Evolutionary conservation across 2,113 vertebrate species (phyloP), one percentile per base, ranked within the genome.

Genomic region (Catharus minimus): DNA sequence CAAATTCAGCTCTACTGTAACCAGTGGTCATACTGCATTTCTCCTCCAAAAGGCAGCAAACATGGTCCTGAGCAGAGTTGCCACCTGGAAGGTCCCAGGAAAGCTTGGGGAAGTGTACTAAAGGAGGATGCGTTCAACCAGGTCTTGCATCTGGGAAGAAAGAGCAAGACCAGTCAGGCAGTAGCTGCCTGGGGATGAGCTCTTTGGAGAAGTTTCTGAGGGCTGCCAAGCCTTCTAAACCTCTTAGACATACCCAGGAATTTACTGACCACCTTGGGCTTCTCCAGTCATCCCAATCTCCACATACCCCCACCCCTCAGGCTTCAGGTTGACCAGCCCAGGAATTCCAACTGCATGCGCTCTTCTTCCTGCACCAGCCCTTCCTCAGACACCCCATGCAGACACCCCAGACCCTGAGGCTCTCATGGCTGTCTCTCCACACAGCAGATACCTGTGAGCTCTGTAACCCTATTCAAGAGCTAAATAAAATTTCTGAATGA

Each of bases 261-360:
- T 49, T 67, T 67, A 57, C 62, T 15, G 19, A 36, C 15, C 3
- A 20, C 5, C 9, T n/a, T 28, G 24, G 21, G 21, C 28, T 64
- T 72, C 39, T 43, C 24, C 33, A 28, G 24, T 26, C 16, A 17
- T 13, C 27, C 15, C 81, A 58, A 1, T 5, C 64, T 67, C 19
- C 41, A 23, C 19, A n/a, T 19, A 20, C 1, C 5, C 5, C 0
- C 8, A 4, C 3, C 7, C 21, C 19, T 65, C 17, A 50, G 36
- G 50, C 28, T 73, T 46, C 33, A 23, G 18, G 18, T 41, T 66
- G 57, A 74, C 5, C 20, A 69, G 50, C 7, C 17, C 23, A 4
- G 28, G 36, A 55, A 60, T 12, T 55, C 44, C 3, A 5, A 18
- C 20, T 8, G 5, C 13, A 1, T 1, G 4, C n/a, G 19, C 13